A percentile compares a stretch with the other conserved stretches of the same genome.
Conservation (phyloP, 2,797 vertebrate genomes). For the Champsocephalus esox region DNA sequence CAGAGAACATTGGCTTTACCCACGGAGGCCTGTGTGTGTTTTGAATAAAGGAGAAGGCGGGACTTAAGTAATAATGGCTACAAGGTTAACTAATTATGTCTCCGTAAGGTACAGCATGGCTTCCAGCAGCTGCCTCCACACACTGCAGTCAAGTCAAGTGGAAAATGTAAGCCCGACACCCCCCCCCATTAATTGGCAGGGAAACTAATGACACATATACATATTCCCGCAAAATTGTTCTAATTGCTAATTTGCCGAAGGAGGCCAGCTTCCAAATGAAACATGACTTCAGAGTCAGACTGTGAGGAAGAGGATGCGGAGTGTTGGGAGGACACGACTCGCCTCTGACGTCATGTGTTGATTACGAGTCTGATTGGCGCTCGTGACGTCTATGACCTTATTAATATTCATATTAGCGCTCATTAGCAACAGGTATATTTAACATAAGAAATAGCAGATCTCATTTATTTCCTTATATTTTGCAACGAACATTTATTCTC, state of each 20-base stretch:
- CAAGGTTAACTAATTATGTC: constrained; percentile 98
- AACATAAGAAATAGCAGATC: not conserved
- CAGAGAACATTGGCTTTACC: constrained; percentile 84
- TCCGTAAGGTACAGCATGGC: constrained; percentile 89
- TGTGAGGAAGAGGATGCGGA: constrained; percentile 73
- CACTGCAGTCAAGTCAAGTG: constrained; percentile 92
- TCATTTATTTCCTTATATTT: too few species aligned
- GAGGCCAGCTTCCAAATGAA: constrained; percentile 96
- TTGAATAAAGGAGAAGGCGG: constrained; percentile 78
- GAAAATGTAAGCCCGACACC: constrained; percentile 95
- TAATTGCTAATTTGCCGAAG: constrained; percentile 99
- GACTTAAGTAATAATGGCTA: constrained; percentile 94
- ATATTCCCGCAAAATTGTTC: constrained; percentile 96
- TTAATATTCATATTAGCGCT: constrained; percentile 62
- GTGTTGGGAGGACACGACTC: constrained; percentile 17
- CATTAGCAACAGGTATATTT: constrained; percentile 59
- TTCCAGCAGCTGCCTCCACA: constrained; percentile 90
- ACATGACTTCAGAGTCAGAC: constrained; percentile 90
- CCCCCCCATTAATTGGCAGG: constrained; percentile 93
- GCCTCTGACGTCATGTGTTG: constrained; percentile 75
- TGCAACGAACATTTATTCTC: too few species aligned
- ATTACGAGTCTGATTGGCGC: constrained; percentile 79
- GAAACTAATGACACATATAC: constrained; percentile 99
- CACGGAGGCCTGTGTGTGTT: constrained; percentile 68
- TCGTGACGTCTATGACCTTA: constrained; percentile 64